Base-by-base conservation (phyloP, 2,888 invertebrate species). In the Cheilosia urbana region DNA sequence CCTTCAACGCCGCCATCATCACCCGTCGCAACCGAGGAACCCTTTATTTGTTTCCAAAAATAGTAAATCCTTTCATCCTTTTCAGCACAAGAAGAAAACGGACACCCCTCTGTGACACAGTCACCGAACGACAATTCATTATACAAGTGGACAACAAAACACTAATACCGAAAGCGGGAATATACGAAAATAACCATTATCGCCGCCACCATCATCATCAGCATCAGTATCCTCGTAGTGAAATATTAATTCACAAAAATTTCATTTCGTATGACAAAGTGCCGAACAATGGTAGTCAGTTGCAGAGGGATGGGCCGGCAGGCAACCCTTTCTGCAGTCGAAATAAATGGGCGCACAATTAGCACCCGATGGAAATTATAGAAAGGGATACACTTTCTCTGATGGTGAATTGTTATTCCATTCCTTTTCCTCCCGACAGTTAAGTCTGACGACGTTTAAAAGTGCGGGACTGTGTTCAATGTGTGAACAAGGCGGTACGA, bases 131-230 rank as follows among this genome's bases (percentile, higher is more conserved):
- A 65, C 65, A 65, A 72, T 79, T 72, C 79, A 66, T 72, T 72
- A 72, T 4, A 47, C 6, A 58, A 49, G 13, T 79, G 72, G 65
- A 68, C 82, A 80, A 66, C 60, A 80, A 62, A 58, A 49, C 51
- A 65, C 73, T 24, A 73, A 60, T 45, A 51, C 40, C 2, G 55
- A 77, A 62, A 72, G 68, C 57, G 68, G 21, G 83, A 77, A 84
- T 71, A 84, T 71, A 84, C 65, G 75, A 69, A 80, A 84, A 71
- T 80, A 76, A 60, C 80, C 84, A 80, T 84, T 80, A 75, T 71
- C 75, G 51, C 37, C 75, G 75, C 51, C 69, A 60, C 66, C 60
- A 68, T 45, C 65, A 68, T 45, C 65, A 71, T 49, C 62, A 55
- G 17, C 71, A 24, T 24, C 40, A n/a, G 15, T 5, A 24, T 66